phyloP scores from a whole-genome alignment of 2,888 invertebrate genomes.

The Rhogogaster chlorosoma region DNA sequence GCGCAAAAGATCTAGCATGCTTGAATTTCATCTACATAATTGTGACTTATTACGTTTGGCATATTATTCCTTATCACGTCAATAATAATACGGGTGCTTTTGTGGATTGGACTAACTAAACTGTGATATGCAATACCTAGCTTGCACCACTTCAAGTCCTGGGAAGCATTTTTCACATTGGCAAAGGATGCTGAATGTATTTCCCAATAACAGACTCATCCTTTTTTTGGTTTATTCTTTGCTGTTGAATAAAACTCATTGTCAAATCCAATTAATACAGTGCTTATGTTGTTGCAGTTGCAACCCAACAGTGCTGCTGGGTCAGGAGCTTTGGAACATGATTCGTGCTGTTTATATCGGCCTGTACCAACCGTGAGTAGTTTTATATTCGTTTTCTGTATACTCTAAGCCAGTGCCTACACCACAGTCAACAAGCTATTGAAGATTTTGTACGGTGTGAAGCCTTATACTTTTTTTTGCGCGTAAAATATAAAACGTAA shows the following conservation, averaged over 20 bases:
- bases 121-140: neutral
- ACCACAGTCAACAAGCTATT: neutral
- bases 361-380: slow-evolving; percentile 81
- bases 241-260: neutral
- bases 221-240: neutral
- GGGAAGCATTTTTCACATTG: neutral
- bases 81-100: neutral
- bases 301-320: slow-evolving; percentile 97
- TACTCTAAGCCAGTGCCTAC: neutral
- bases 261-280: neutral
- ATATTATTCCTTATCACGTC: neutral
- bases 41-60: neutral
- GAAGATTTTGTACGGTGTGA: slow-evolving; percentile 13
- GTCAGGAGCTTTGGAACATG: slow-evolving; percentile 98
- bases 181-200: neutral
- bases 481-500: neutral
- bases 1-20: neutral
- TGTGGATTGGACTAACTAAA: slow-evolving; percentile 23
- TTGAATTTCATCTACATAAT: neutral
- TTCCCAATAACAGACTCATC: slow-evolving; percentile 13
- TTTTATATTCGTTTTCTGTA: neutral
- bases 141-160: neutral
- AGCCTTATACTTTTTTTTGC: neutral
- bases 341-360: slow-evolving; percentile 94
- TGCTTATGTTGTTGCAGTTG: slow-evolving; percentile 82